Evolutionary conservation across 2,888 invertebrate genomes (phyloP), one percentile per base, ranked within the genome.

Genomic region (Folsomia manolachei): DNA sequence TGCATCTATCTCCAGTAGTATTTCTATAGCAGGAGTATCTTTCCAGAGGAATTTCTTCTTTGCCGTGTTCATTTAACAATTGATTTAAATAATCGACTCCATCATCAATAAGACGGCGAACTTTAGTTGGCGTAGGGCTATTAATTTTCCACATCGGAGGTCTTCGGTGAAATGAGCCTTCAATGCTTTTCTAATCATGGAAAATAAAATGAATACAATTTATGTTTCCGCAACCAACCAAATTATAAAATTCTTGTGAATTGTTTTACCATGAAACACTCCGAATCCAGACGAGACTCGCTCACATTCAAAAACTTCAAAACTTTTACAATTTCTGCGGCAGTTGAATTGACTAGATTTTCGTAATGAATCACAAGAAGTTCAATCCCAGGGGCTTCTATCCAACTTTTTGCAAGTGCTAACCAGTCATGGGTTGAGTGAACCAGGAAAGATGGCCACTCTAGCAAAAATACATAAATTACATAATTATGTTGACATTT

Each of bases 331-430:
- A 79, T 11, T 52, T 77, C 75, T 27, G 71, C 64, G 1, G 67
- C 53, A 4, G 80, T 76, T 52, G 80, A 69, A 23, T 76, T 39
- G 26, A 69, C 56, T 9, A 82, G 71, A 51, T 76, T 52, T 70
- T 82, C 82, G 65, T 82, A 82, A 70, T 81, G 80, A 23, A 82
- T 71, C 7, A 82, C 79, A 2, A 78, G 67, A 7, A 81, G 19
- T 21, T 72, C 14, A 1, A 64, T 72, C 18, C 9, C 51, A 9
- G 78, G 74, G 24, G 78, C 73, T 69, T 79, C 76, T 1, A 80
- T 21, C 82, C 82, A 82, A 70, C 79, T 80, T 56, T 78, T 76
- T 1, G 80, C 79, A 1, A 79, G 27, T 1, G 78, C 71, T 4
- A 82, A 71, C 82, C 82, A 82, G 14, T 75, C 66, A 24, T 78